Evolutionary conservation across 30 jellyfish, hydroid and myxozoan genomes (phyloP).

Genomic region (Rhopilema esculentum): DNA sequence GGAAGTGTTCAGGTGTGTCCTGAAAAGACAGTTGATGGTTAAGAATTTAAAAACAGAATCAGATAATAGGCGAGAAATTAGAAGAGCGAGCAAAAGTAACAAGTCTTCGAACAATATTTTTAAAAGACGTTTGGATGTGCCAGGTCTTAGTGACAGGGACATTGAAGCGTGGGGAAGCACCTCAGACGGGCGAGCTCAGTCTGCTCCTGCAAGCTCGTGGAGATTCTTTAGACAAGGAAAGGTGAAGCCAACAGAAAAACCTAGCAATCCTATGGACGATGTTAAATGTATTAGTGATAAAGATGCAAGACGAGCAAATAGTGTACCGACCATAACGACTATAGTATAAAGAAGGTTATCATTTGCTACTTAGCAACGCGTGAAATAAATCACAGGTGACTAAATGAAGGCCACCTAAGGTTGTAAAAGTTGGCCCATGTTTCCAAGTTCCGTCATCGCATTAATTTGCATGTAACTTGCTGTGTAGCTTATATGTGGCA

Average conservation of each 20-base stretch:
- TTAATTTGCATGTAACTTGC: too few relatives aligned
- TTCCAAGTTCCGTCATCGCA: too few relatives aligned
- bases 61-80: not conserved
- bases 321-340: conserved; percentile 73
- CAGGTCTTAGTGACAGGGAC: conserved; percentile 37
- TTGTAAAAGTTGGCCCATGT: too few relatives aligned
- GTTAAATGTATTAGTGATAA: conserved; percentile 2
- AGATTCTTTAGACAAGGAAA: conserved; percentile 57
- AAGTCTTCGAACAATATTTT: conserved; percentile 1
- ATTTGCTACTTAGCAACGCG: too few relatives aligned
- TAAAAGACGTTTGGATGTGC: conserved; percentile 23
- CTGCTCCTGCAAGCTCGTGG: conserved; percentile 83
- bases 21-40: conserved; percentile 42
- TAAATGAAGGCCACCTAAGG: too few relatives aligned
- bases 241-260: conserved; percentile 26
- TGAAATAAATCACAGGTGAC: too few relatives aligned
- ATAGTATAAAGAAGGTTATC: conserved; percentile 23
- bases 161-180: conserved; percentile 35
- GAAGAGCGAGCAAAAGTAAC: not conserved
- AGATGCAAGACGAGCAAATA: conserved; percentile 41
- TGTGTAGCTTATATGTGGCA: too few relatives aligned
- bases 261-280: not conserved
- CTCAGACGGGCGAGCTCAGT: conserved; percentile 29
- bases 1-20: conserved; percentile 44
- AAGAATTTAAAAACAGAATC: conserved; percentile 35